Percentiles rank a stretch among this genome's conserved stretches.
Conservation (phyloP, 2,797 vertebrate species). For the Lacerta viridis region DNA sequence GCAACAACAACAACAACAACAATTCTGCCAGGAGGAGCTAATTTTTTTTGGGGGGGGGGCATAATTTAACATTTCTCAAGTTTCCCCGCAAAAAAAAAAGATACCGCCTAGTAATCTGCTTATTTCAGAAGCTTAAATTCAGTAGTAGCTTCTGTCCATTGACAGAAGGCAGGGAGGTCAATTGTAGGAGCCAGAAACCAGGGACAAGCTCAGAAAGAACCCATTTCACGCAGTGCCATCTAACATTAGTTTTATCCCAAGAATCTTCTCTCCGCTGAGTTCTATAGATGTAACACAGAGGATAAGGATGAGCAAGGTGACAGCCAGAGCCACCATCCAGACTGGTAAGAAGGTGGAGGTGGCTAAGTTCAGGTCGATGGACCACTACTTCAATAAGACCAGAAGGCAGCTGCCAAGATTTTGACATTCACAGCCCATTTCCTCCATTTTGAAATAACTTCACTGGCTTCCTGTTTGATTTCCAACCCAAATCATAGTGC, state of each 20-base stretch:
- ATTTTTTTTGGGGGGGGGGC: background rate
- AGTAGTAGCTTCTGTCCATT: too few relatives aligned
- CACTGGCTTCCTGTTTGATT: background rate
- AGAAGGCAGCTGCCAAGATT: background rate
- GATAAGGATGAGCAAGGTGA: too few relatives aligned
- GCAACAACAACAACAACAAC: background rate
- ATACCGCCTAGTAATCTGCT: background rate
- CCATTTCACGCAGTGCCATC: too few relatives aligned
- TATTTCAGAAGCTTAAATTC: background rate
- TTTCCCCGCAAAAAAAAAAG: background rate
- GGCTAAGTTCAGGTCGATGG: too few relatives aligned
- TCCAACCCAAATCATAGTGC: background rate
- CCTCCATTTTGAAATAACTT: background rate
- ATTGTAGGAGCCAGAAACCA: too few relatives aligned
- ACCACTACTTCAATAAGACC: background rate
- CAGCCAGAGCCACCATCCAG: too few relatives aligned
- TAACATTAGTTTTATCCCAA: too few relatives aligned
- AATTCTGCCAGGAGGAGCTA: background rate
- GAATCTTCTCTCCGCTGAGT: too few relatives aligned
- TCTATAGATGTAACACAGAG: too few relatives aligned
- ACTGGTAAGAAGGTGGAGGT: too few relatives aligned
- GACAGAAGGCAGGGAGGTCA: too few relatives aligned
- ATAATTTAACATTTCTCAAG: slow-evolving; percentile 19
- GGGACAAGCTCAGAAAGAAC: too few relatives aligned
- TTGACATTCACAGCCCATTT: background rate